Conservation (phyloP, 2,797 vertebrate genomes). For the Eutrigla gurnardus region DNA sequence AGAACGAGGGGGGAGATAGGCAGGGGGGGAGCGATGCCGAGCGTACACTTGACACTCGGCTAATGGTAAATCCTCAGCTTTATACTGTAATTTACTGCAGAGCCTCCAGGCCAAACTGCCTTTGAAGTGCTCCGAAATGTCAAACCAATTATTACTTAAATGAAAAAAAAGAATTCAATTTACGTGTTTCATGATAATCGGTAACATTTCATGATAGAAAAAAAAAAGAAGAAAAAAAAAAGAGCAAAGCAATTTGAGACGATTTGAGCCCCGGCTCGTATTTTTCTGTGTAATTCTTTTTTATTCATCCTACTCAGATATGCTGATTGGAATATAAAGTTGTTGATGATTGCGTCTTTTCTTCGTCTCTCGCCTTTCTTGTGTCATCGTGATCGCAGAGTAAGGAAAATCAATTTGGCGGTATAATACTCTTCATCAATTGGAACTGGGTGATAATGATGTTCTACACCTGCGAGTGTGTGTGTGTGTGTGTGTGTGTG, state of each 20-base stretch:
- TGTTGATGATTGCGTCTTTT: slow-evolving; percentile 79
- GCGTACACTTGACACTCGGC: slow-evolving; percentile 76
- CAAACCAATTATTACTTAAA: slow-evolving; percentile 86
- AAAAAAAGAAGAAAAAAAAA: slow-evolving; percentile 19
- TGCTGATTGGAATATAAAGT: slow-evolving; percentile 79
- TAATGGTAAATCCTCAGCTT: slow-evolving; percentile 83
- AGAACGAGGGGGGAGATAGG: slow-evolving; percentile 9
- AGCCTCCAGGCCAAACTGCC: slow-evolving; percentile 79
- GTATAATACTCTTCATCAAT: slow-evolving; percentile 80
- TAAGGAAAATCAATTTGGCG: slow-evolving; percentile 78
- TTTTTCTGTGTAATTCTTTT: slow-evolving; percentile 51
- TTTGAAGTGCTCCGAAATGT: slow-evolving; percentile 85
- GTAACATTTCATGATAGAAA: slow-evolving; percentile 73
- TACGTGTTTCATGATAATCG: slow-evolving; percentile 80
- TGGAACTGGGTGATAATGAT: slow-evolving; percentile 75
- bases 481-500: slow-evolving; percentile 25
- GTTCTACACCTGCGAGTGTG: slow-evolving; percentile 75
- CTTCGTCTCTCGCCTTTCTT: slow-evolving; percentile 62
- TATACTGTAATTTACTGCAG: slow-evolving; percentile 82
- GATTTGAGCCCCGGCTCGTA: slow-evolving; percentile 66
- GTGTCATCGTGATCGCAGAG: slow-evolving; percentile 60
- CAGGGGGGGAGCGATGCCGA: slow-evolving; percentile 23
- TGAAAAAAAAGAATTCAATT: slow-evolving; percentile 81
- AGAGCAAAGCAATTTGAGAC: slow-evolving; percentile 73
- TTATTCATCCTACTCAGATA: slow-evolving; percentile 70